Evolutionary conservation across 2,113 vertebrate genomes (phyloP).

Genomic region (Microcebus jonahi): DNA sequence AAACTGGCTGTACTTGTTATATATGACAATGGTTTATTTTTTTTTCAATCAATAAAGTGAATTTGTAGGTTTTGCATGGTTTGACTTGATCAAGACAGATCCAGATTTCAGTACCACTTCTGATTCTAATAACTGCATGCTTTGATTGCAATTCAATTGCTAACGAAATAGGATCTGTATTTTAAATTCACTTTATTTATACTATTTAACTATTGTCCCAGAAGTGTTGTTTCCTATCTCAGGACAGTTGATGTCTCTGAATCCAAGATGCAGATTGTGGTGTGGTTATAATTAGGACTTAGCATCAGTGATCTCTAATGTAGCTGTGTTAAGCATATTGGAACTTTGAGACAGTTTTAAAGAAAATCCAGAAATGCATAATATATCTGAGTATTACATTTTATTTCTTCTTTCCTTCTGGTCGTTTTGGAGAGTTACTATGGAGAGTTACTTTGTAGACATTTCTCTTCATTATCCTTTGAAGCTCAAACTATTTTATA

Average conservation of each 20-base stretch:
- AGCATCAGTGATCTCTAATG: background rate
- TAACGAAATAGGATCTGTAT: slow-evolving; percentile 6
- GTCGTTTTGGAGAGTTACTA: slow-evolving; percentile 57
- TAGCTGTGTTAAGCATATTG: background rate
- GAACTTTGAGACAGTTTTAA: slow-evolving; percentile 41
- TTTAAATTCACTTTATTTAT: background rate
- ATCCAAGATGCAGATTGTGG: background rate
- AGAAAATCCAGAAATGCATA: slow-evolving; percentile 34
- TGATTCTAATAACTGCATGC: background rate
- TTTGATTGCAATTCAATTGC: slow-evolving; percentile 8
- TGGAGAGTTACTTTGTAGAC: slow-evolving; percentile 54
- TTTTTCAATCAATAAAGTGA: background rate
- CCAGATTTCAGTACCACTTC: background rate
- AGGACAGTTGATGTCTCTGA: background rate
- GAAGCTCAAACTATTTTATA: slow-evolving; percentile 77
- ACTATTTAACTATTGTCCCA: background rate
- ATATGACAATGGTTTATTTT: background rate
- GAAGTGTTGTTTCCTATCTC: background rate
- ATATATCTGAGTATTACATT: slow-evolving; percentile 33
- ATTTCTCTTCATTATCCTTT: slow-evolving; percentile 74
- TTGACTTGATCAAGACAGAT: background rate
- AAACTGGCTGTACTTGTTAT: background rate
- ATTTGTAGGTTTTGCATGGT: background rate
- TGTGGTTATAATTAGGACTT: background rate
- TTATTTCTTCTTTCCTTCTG: background rate